Evolutionary conservation across 2,113 vertebrate species (phyloP).

Genomic region (Mesembrinibis cayennensis): DNA sequence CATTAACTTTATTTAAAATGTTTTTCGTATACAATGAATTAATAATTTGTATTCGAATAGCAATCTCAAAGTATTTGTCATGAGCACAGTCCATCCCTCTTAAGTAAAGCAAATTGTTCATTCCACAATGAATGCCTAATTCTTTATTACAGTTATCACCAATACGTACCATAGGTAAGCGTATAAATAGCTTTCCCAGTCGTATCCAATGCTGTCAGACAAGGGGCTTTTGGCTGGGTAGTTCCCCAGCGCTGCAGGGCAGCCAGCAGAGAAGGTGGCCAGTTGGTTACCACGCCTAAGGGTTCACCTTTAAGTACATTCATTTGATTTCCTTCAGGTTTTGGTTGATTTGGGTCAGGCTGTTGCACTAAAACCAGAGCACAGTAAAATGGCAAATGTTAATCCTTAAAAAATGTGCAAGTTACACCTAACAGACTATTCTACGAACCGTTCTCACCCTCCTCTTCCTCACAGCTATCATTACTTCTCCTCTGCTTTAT

Average conservation of each 20-base stretch:
- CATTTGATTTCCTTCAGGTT: slow-evolving; percentile 87
- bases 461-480: neutral
- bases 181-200: slow-evolving; percentile 87
- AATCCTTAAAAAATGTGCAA: neutral
- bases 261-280: slow-evolving; percentile 85
- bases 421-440: neutral
- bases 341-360: slow-evolving; percentile 92
- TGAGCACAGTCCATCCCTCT: neutral
- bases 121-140: neutral
- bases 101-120: neutral
- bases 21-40: neutral
- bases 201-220: slow-evolving; percentile 89
- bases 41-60: neutral
- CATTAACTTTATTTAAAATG: neutral
- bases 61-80: neutral
- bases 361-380: slow-evolving; percentile 83
- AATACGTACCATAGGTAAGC: slow-evolving; percentile 88
- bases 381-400: neutral
- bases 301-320: slow-evolving; percentile 85
- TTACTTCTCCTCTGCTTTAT: neutral
- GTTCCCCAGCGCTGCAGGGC: slow-evolving; percentile 90
- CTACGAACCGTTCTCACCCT: neutral
- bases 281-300: slow-evolving; percentile 75
- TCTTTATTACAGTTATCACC: neutral
- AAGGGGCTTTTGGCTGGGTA: slow-evolving; percentile 88